phyloP scores from a whole-genome alignment of 2,797 vertebrate genomes.

The Girardinus metallicus region DNA sequence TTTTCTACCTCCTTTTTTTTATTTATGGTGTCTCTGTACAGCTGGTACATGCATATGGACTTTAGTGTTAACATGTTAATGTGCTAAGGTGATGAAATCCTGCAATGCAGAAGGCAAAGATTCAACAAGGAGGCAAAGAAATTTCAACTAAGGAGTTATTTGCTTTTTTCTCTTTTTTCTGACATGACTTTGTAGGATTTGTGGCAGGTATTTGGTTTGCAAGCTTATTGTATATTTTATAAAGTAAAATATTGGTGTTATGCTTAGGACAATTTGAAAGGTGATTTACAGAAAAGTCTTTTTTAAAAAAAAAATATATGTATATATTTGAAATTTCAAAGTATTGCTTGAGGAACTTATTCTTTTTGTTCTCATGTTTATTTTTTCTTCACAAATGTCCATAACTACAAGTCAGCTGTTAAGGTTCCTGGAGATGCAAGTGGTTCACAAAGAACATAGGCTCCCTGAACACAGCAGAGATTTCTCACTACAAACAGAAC shows the following conservation, averaged over 20 bases:
- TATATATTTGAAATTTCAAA: background rate
- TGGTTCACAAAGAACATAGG: background rate
- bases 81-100: background rate
- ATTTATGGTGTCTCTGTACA: conserved; percentile 17
- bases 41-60: conserved; percentile 9
- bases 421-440: background rate
- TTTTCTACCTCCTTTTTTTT: conserved; percentile 33
- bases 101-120: background rate
- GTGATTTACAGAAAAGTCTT: background rate
- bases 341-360: background rate
- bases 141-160: background rate
- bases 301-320: too few relatives aligned
- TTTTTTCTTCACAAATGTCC: background rate
- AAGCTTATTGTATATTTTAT: background rate
- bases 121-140: background rate
- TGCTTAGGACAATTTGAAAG: background rate
- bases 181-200: background rate
- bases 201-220: background rate
- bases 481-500: background rate
- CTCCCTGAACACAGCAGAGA: background rate
- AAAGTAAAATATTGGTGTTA: background rate
- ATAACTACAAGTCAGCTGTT: background rate
- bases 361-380: background rate
- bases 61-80: background rate
- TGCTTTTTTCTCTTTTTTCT: background rate